Base-by-base conservation (phyloP, 2,888 invertebrate genomes). In the Megamerina dolium region DNA sequence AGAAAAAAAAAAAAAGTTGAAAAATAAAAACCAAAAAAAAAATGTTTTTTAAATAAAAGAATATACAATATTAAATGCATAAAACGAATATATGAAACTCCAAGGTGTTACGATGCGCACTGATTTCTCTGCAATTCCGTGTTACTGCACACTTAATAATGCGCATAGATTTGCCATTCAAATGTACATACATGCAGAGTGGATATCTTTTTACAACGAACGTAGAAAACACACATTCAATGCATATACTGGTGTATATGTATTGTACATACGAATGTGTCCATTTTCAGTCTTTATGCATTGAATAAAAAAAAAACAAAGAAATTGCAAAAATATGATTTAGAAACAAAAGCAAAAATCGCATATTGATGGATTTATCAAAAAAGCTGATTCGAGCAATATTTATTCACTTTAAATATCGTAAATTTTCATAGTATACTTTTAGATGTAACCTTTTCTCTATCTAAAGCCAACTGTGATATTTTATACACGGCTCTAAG, bases 91-190 rank as follows among this genome's bases (percentile, higher is more conserved):
- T 23, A 23, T 23, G 23, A 23, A 8, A 8, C 10, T 23, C 16
- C 9, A 31, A 31, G 14, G 12, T 31, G n/a, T 13, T 13, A 31
- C 31, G 31, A 31, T 31, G 31, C 31, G 31, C 31, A 31, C 31
- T 14, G 31, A 31, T 31, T 23, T 10, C 10, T 23, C 23, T 8
- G 23, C 8, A 23, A 8, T 62, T 50, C 44, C 53, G 48, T 46
- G 43, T 46, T 46, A 49, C 38, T 51, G 51, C 47, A 53, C 51
- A 49, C 46, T 51, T 45, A 53, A 53, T 48, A 53, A 53, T 49
- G 49, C 48, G 41, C 45, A 42, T 39, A 39, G 43, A 47, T 51
- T 51, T 51, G 46, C 49, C 51, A 49, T 45, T 8, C n/a, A n/a
- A n/a, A n/a, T n/a, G n/a, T n/a, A n/a, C n/a, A n/a, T n/a, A n/a